Evolutionary conservation across 2,888 invertebrate genomes (phyloP).

Genomic region (Tachina lurida): DNA sequence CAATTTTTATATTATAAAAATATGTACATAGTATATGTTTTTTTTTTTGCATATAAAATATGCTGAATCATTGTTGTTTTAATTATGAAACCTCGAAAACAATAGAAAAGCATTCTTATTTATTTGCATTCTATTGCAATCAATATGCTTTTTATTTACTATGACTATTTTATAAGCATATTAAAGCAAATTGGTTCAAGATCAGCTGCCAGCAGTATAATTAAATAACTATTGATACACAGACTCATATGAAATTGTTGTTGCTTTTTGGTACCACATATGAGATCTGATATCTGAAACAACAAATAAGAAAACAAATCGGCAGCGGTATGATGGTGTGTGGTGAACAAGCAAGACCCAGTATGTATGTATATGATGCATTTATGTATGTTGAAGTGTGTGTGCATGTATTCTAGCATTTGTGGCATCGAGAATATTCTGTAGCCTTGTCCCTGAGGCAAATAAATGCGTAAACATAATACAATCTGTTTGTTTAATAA

Average conservation of each 20-base stretch:
- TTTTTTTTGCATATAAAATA: background rate
- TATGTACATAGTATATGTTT: background rate
- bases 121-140: conserved; percentile 41
- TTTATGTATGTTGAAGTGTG: background rate
- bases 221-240: conserved; percentile 54
- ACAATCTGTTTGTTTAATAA: conserved; percentile 40
- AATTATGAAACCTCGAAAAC: conserved; percentile 10
- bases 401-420: conserved; percentile 41
- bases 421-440: conserved; percentile 58
- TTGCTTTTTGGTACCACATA: conserved; percentile 20
- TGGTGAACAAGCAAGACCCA: conserved; percentile 12
- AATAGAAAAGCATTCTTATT: conserved; percentile 40
- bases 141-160: conserved; percentile 32
- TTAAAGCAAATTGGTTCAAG: conserved; percentile 69
- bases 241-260: conserved; percentile 9
- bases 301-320: conserved; percentile 49
- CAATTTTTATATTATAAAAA: background rate
- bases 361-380: background rate
- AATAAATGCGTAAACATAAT: conserved; percentile 56
- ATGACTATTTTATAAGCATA: conserved; percentile 40
- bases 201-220: conserved; percentile 64
- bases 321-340: conserved; percentile 43
- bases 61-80: background rate
- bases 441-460: conserved; percentile 63
- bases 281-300: conserved; percentile 63